Conservation (phyloP, 2,113 vertebrate species). For the Thinocorus orbignyianus region DNA sequence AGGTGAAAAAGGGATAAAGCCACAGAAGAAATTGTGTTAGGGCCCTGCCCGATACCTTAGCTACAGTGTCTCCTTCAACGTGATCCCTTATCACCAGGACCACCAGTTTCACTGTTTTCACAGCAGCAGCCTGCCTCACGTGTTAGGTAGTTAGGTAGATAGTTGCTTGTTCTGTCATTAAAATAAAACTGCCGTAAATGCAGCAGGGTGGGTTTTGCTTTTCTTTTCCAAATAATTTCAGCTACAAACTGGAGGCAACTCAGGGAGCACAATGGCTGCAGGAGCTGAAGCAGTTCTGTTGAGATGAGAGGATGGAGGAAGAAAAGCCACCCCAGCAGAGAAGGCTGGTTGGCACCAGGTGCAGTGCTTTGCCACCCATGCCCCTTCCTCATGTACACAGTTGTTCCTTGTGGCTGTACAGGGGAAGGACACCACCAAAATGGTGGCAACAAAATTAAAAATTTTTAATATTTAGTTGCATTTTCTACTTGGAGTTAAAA, state of each 20-base stretch:
- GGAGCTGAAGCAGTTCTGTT: neutral
- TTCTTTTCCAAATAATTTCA: neutral
- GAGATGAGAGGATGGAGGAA: neutral
- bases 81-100: neutral
- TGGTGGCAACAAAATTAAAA: neutral
- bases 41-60: neutral
- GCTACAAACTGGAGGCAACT: neutral
- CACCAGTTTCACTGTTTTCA: neutral
- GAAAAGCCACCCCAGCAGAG: neutral
- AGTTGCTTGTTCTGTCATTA: neutral
- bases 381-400: neutral
- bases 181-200: neutral
- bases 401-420: fast-evolving
- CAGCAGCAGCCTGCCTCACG: neutral
- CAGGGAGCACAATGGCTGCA: neutral
- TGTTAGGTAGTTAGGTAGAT: neutral
- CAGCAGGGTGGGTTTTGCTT: neutral
- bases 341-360: neutral
- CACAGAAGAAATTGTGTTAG: neutral
- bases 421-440: neutral
- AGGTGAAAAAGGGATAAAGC: neutral
- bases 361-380: neutral
- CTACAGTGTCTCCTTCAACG: neutral
- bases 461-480: neutral
- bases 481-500: neutral